Evolutionary conservation across 2,888 invertebrate species (phyloP), one percentile per base, ranked within the genome.

Genomic region (Zygothrica quintamaculata): DNA sequence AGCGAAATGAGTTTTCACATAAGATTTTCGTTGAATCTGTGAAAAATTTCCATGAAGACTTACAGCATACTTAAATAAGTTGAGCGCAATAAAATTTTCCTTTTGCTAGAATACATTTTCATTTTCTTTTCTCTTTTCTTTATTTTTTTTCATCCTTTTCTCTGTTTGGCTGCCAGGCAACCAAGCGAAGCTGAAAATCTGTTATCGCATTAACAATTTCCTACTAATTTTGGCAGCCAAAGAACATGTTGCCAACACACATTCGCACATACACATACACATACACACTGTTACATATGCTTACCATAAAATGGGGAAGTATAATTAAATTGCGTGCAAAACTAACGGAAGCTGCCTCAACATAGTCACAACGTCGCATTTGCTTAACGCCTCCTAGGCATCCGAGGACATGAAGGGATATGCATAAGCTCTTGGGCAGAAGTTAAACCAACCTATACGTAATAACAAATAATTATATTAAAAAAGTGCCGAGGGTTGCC

Each of bases 201-300:
- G 57, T 82, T 84, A 81, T 78, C 78, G 77, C 84, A 81, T 82
- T 82, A 84, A 78, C 81, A 78, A 72, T 82, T 84, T 84, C 76
- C 76, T 61, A 78, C 81, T 76, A 84, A 84, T 82, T 80, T 79
- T 36, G 72, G 52, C 53, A 65, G 51, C 22, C 50, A 39, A 15
- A 26, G 25, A 39, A 25, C 5, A 22, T 22, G 18, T 5, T 22
- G 22, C 26, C 9, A 36, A 58, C 29, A 48, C 11, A 44, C 39
- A 42, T 12, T 43, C 50, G n/a, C n/a, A 37, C 22, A 13, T 2
- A 29, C 18, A 57, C 29, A 34, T 8, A 52, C 13, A 33, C 56
- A 43, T 53, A 59, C 52, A 64, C 36, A 22, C n/a, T 26, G 26
- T 26, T 26, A 36, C 29, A 18, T 11, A 34, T 39, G 31, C 11